These are phyloP conservation scores for Lacanobia oleracea DNA, from an alignment of 2,888 invertebrate species.

Conservation along the genomic window DNA sequence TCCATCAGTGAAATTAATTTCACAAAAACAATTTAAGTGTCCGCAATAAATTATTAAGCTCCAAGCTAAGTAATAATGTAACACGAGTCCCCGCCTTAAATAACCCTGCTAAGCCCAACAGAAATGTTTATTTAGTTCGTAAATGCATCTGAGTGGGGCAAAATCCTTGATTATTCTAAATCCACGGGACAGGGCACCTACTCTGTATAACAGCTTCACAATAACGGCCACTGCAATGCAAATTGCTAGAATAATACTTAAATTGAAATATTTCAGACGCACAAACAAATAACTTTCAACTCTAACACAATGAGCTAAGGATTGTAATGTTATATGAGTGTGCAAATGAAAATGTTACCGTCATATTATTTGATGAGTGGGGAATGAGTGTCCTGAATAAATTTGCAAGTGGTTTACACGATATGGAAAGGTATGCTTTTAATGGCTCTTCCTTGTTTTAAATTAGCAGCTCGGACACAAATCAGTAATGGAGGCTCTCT, in stretches of 20 bases:
- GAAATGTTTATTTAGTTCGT: conserved; percentile 66
- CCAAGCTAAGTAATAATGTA: conserved; percentile 66
- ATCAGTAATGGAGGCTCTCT: conserved; percentile 67
- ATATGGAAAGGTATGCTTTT: conserved; percentile 82
- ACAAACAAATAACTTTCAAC: conserved; percentile 64
- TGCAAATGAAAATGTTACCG: conserved; percentile 73
- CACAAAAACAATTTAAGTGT: conserved; percentile 72
- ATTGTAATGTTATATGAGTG: conserved; percentile 53
- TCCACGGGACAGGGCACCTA: conserved; percentile 63
- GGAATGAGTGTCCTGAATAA: conserved; percentile 85
- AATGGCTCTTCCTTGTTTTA: conserved; percentile 81
- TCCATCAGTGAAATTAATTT: conserved; percentile 72
- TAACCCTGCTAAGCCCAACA: conserved; percentile 56
- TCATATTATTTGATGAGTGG: conserved; percentile 83
- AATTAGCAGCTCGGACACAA: conserved; percentile 73
- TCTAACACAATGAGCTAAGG: conserved; percentile 64
- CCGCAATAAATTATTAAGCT: conserved; percentile 67
- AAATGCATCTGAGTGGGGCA: conserved; percentile 62
- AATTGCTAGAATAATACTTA: conserved; percentile 83
- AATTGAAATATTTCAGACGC: conserved; percentile 78
- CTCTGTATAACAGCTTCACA: conserved; percentile 66
- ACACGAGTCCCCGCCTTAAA: conserved; percentile 61
- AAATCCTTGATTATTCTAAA: conserved; percentile 73
- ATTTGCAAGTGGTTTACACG: conserved; percentile 86
- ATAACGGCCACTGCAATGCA: conserved; percentile 80